Percentiles rank a stretch among this genome's conserved stretches.
These are phyloP conservation scores for Tuberolachnus salignus DNA, from an alignment of 2,888 invertebrate species.

Conservation along the genomic window DNA sequence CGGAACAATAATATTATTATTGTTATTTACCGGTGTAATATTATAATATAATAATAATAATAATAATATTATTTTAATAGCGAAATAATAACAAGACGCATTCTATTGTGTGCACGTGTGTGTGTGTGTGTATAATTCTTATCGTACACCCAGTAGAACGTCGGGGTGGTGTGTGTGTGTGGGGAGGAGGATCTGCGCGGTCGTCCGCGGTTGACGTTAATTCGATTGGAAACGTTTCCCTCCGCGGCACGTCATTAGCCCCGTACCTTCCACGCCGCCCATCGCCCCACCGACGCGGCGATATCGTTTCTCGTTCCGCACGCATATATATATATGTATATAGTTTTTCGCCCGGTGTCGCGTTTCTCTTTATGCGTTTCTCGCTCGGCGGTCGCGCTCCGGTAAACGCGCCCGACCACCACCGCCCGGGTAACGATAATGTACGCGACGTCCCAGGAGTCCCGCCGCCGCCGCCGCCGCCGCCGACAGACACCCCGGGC, in stretches of 20 bases:
- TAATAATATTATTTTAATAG: too few species aligned
- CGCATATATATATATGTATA: not conserved
- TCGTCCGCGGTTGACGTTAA: conserved; percentile 31
- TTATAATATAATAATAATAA: not conserved
- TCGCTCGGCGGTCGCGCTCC: conserved; percentile 31
- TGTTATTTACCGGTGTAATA: not conserved
- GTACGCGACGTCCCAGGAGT: not conserved
- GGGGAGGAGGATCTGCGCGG: not conserved
- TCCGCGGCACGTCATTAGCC: conserved; percentile 10
- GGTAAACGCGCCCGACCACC: conserved; percentile 11
- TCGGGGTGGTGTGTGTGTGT: not conserved
- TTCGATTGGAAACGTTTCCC: conserved; percentile 52
- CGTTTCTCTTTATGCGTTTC: conserved; percentile 21
- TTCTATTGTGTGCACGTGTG: too few species aligned
- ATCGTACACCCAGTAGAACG: too few species aligned
- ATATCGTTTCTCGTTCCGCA: too few species aligned
- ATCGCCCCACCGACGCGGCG: too few species aligned
- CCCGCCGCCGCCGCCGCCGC: too few species aligned
- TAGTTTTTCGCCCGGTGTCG: conserved; percentile 50
- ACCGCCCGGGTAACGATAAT: not conserved
- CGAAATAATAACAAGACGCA: not conserved
- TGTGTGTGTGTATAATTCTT: too few species aligned
- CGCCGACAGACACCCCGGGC: not conserved
- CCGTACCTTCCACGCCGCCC: too few species aligned
- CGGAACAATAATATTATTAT: too few species aligned